Evolutionary conservation across 2,888 invertebrate genomes (phyloP), one percentile per base, ranked within the genome.

Genomic region (Pilophorus perplexus): DNA sequence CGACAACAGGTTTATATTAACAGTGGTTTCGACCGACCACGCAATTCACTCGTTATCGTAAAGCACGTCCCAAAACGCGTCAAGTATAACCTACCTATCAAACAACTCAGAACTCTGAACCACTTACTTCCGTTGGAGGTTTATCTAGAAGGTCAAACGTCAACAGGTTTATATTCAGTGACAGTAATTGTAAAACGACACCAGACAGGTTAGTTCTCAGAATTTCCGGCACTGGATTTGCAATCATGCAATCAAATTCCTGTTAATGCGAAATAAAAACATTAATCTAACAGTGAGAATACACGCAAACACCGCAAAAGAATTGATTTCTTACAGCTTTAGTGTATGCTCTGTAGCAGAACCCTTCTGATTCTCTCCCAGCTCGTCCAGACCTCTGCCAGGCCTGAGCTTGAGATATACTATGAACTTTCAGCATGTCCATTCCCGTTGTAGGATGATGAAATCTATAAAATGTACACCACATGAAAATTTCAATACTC

Each of bases 361-460:
- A 81, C 33, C 96, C 96, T 66, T 89, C 82, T 2, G 85, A 82
- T 75, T 93, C 91, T 67, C 97, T 84, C 18, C 95, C 96, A 10
- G 95, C 94, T 71, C 97, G 83, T 0, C 97, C 97, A 10, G 91
- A 86, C 71, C 97, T 82, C 80, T 97, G 97, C 87, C 90, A 89
- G 10, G 92, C 90, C 78, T 96, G 95, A 28, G 95, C 93, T 78
- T 91, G 89, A 18, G 96, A 92, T 73, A 93, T 86, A 73, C 85
- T 81, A 69, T 88, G 85, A 28, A 94, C 88, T 74, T 86, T 85
- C 67, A 97, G 79, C 23, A 89, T 79, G 77, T 96, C 94, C 70
- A 95, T 81, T 3, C 93, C 92, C 20, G 89, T 90, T 20, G 81
- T 80, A 0, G 90, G 84, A 75, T 90, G 89, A 80, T 88, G 93